Base-by-base conservation (phyloP, 1,140 invertebrate species). In the Physella acuta region DNA sequence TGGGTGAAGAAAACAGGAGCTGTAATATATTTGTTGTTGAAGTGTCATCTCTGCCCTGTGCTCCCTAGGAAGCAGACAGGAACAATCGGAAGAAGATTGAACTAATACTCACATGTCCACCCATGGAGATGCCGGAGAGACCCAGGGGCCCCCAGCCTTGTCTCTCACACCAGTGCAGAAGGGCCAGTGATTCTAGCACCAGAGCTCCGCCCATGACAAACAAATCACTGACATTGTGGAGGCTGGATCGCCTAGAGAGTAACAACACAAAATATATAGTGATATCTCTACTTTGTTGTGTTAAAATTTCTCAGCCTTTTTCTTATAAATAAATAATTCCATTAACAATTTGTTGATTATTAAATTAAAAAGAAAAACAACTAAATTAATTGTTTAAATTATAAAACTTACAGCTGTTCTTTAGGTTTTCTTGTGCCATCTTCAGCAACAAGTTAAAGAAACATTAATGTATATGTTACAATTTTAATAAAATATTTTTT, bases 201-300 rank as follows among this genome's bases (percentile, higher is more conserved):
- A 99, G 86, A 82, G 95, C 95, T 33, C 94, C 96, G 65, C 97
- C 97, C 97, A 99, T 99, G 59, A 99, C 93, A 89, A 99, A 98
- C 79, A 99, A 92, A 85, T 99, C 97, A 55, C 93, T 94, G 0
- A 99, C 96, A 88, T 98, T 94, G 77, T 93, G 91, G 33, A 99
- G 88, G 82, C 91, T 92, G 2, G 97, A 99, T 31, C 95, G 90
- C 66, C 93, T 96, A 77, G 72, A 82, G 70, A 55, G 77, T 30
- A 67, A 64, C 16, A 11, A 56, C 8, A 26, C 26, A 56, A n/a
- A 11, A n/a, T 16, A 56, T 56, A 16, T n/a, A 49, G n/a, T n/a
- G 11, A 49, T 11, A n/a, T 11, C n/a, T n/a, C 11, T 11, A 14
- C 44, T 49, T 11, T 14, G n/a, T 14, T 11, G 44, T 14, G 44